Percentiles rank a stretch among this genome's conserved stretches.
Evolutionary conservation across 2,797 vertebrate genomes (phyloP).

Genomic region (Chelonia mydas): DNA sequence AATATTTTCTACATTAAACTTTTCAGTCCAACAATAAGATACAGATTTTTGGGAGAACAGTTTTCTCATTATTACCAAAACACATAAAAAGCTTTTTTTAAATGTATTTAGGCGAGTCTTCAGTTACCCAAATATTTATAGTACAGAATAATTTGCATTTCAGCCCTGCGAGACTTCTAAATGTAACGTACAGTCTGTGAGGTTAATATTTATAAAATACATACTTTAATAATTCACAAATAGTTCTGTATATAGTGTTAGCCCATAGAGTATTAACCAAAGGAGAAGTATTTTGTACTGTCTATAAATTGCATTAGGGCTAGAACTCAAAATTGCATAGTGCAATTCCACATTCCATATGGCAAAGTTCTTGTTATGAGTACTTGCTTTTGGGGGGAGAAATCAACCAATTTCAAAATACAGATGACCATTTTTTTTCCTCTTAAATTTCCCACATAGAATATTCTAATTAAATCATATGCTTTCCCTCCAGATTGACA

Average conservation of each 20-base stretch:
- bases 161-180: conserved; percentile 61
- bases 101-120: conserved; percentile 38
- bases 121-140: conserved; percentile 65
- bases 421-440: neutral
- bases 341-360: conserved; percentile 41
- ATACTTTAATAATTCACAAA: conserved; percentile 63
- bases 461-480: neutral
- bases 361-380: conserved; percentile 41
- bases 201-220: conserved; percentile 55
- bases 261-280: conserved; percentile 43
- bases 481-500: neutral
- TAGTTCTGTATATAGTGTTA: conserved; percentile 47
- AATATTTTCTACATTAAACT: conserved; percentile 72
- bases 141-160: conserved; percentile 68
- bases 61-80: conserved; percentile 65
- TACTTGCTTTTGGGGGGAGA: conserved; percentile 3
- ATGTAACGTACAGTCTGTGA: conserved; percentile 58
- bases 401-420: conserved; percentile 54
- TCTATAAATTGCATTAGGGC: neutral
- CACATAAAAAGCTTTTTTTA: conserved; percentile 34
- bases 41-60: conserved; percentile 69
- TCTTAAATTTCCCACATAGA: neutral
- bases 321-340: neutral
- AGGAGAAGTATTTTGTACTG: conserved; percentile 28
- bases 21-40: conserved; percentile 77